Evolutionary conservation across 2,888 invertebrate species (phyloP).

Genomic region (Apamea monoglypha): DNA sequence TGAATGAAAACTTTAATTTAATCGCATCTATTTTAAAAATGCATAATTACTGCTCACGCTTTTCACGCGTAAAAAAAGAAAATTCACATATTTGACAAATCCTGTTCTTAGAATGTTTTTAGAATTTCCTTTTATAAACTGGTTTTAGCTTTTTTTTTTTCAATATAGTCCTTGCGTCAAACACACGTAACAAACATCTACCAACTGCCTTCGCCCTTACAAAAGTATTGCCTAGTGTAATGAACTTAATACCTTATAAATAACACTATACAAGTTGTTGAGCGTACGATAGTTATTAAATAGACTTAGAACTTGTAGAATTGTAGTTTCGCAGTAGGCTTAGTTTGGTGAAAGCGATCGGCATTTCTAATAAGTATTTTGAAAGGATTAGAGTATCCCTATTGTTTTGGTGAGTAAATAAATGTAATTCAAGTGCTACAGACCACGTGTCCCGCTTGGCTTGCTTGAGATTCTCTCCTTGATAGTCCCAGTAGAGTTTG

Average conservation of each 20-base stretch:
- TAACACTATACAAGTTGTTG: slow-evolving; percentile 58
- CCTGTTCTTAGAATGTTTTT: background rate
- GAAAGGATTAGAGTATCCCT: slow-evolving; percentile 33
- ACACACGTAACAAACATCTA: slow-evolving; percentile 8
- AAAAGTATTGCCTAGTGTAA: slow-evolving; percentile 52
- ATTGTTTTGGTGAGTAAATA: slow-evolving; percentile 37
- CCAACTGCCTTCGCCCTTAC: slow-evolving; percentile 58
- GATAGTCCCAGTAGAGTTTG: slow-evolving; percentile 57
- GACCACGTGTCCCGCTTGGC: slow-evolving; percentile 57
- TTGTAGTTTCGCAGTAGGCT: slow-evolving; percentile 65
- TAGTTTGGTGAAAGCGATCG: slow-evolving; percentile 57
- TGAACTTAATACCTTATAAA: slow-evolving; percentile 43
- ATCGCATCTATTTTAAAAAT: slow-evolving; percentile 33
- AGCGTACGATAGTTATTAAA: slow-evolving; percentile 56
- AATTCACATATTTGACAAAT: slow-evolving; percentile 3
- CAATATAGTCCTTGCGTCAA: background rate
- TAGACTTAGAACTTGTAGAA: slow-evolving; percentile 61
- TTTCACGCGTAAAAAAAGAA: slow-evolving; percentile 18
- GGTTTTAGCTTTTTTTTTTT: slow-evolving; percentile 8
- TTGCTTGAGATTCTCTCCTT: slow-evolving; percentile 49
- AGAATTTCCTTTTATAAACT: slow-evolving; percentile 2
- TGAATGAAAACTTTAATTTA: slow-evolving; percentile 22
- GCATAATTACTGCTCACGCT: slow-evolving; percentile 25
- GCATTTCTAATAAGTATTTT: slow-evolving; percentile 53
- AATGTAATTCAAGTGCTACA: slow-evolving; percentile 58